Evolutionary conservation across 2,113 vertebrate species (phyloP), one percentile per base, ranked within the genome.

Genomic region (Microcebus tavaratra): DNA sequence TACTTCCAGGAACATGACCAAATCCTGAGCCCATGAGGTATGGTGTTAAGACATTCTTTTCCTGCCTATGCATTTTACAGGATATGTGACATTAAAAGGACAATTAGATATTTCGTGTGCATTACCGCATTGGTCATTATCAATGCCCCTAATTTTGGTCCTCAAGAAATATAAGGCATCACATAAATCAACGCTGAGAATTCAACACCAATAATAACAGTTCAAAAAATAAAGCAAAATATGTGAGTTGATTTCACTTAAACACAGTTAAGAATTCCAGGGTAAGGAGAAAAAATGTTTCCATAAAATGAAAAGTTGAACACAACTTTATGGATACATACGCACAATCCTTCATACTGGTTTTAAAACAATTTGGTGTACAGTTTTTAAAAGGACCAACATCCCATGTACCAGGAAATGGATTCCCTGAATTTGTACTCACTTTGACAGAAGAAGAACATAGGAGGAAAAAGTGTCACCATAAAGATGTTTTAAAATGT

Each of bases 401-500:
- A 65, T 91, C 91, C 5, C 94, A 86, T 96, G 96, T 96, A 94
- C 92, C 88, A 96, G 95, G 76, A 97, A 90, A 93, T 87, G 89
- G 95, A 93, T 95, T 96, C 81, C 48, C 86, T 95, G 97, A 92
- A 82, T 97, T 42, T 31, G 23, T 63, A 96, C 95, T 95, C 96
- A 68, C 65, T 96, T 97, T 97, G 27, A 95, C 70, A 72, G 3
- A 70, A 91, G 80, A 68, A 87, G 50, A 67, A 85, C 82, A 76
- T 34, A 92, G 76, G 42, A 55, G 53, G 29, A 65, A 80, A 89
- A 53, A 57, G 73, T 12, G 31, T 48, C 20, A 67, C 39, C 6
- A 61, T 29, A 83, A 81, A 57, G 87, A 83, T 73, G 85, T 85
- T 97, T 97, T 70, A 91, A 97, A 97, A 90, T 92, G 87, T 85